Percentiles rank a stretch among this genome's conserved stretches.
These are phyloP conservation scores for Archaeoteleia sp. DNA, from an alignment of 2,888 invertebrate genomes.

Conservation along the genomic window DNA sequence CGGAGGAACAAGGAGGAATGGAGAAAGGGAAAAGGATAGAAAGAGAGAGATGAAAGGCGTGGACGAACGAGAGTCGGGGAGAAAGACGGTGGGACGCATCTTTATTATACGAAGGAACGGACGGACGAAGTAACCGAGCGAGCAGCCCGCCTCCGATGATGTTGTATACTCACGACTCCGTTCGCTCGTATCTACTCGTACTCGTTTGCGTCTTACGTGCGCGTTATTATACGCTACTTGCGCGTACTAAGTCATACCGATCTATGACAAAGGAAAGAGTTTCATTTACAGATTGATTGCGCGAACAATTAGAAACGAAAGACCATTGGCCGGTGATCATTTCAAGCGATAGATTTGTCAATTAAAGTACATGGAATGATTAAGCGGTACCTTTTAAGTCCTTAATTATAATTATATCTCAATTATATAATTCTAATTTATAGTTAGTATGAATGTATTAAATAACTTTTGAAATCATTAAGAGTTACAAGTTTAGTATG, in stretches of 20 bases:
- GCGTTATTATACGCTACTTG: slow-evolving; percentile 54
- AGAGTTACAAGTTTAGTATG: no score
- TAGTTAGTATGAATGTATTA: no score
- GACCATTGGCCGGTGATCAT: not conserved
- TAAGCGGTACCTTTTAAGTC: no score
- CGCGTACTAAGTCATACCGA: slow-evolving; percentile 37
- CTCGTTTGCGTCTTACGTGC: slow-evolving; percentile 52
- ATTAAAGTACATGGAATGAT: no score
- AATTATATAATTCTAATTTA: no score
- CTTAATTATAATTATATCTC: no score
- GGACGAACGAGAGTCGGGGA: slow-evolving; percentile 31
- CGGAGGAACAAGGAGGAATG: slow-evolving; percentile 8
- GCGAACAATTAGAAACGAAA: slow-evolving; percentile 17
- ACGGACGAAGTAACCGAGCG: slow-evolving; percentile 64
- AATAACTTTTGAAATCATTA: no score
- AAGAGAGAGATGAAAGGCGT: slow-evolving; percentile 43
- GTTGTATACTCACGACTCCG: slow-evolving; percentile 63
- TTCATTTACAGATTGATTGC: slow-evolving; percentile 36
- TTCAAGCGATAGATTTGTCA: slow-evolving; percentile 4
- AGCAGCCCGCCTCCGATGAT: slow-evolving; percentile 65
- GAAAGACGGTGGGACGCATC: slow-evolving; percentile 67
- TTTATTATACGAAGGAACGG: slow-evolving; percentile 71
- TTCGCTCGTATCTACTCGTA: slow-evolving; percentile 41
- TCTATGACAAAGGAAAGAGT: slow-evolving; percentile 10
- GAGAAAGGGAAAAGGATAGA: slow-evolving; percentile 13